phyloP scores from a whole-genome alignment of 92 coral and sea anemone genomes.

The Montipora capitata region DNA sequence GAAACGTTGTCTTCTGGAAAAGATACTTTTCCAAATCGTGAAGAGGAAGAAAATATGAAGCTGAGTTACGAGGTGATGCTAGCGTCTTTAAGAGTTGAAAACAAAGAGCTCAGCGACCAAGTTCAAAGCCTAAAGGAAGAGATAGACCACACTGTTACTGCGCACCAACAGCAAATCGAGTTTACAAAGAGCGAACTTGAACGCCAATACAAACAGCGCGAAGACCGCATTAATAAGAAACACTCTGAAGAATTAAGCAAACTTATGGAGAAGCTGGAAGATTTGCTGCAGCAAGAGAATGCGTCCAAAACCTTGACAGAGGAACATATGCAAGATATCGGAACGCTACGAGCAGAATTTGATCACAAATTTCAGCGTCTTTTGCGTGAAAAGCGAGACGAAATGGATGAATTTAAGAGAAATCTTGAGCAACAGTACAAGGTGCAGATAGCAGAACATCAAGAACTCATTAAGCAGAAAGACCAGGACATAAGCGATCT shows the following conservation, averaged over 20 bases:
- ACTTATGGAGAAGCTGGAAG: slow-evolving; percentile 84
- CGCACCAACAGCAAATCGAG: slow-evolving; percentile 75
- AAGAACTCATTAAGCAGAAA: slow-evolving; percentile 73
- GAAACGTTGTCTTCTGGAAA: slow-evolving; percentile 52
- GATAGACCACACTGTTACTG: slow-evolving; percentile 40
- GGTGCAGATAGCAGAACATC: slow-evolving; percentile 49
- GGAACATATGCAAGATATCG: slow-evolving; percentile 91
- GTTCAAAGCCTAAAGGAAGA: slow-evolving; percentile 74
- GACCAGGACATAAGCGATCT: slow-evolving; percentile 68
- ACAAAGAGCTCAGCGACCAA: slow-evolving; percentile 73
- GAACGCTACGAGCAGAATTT: slow-evolving; percentile 78
- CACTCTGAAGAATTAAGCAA: slow-evolving; percentile 82
- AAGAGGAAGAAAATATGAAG: slow-evolving; percentile 43
- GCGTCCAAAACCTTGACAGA: slow-evolving; percentile 86
- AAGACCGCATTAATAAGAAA: slow-evolving; percentile 74
- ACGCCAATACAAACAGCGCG: slow-evolving; percentile 72
- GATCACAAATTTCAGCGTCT: slow-evolving; percentile 80
- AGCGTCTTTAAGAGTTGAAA: slow-evolving; percentile 78
- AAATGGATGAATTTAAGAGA: slow-evolving; percentile 74
- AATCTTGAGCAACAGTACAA: slow-evolving; percentile 71
- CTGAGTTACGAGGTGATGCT: slow-evolving; percentile 68
- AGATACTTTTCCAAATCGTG: slow-evolving; percentile 16
- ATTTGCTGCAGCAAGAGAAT: slow-evolving; percentile 82
- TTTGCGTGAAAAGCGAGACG: slow-evolving; percentile 81
- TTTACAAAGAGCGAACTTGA: slow-evolving; percentile 78